These are phyloP conservation scores for Chrysomallon squamiferum DNA, from an alignment of 1,140 invertebrate species.

Conservation along the genomic window DNA sequence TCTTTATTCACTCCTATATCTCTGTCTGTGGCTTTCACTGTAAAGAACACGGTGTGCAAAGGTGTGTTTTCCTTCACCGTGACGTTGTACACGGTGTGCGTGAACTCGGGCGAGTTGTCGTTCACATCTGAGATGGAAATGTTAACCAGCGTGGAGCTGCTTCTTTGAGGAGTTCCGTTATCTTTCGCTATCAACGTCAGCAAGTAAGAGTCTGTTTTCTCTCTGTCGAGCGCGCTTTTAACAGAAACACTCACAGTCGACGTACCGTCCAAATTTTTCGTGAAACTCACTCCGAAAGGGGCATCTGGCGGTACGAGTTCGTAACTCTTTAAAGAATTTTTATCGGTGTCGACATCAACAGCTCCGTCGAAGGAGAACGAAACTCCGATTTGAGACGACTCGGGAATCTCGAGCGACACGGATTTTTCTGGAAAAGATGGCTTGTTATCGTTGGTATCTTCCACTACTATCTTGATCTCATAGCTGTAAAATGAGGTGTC, in stretches of 20 bases:
- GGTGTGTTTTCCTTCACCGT: constrained; percentile 71
- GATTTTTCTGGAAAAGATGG: constrained; percentile 39
- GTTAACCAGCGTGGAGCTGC: constrained; percentile 37
- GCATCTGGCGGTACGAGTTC: constrained; percentile 21
- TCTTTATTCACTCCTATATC: constrained; percentile 54
- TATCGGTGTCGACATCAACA: constrained; percentile 46
- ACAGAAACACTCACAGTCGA: constrained; percentile 39
- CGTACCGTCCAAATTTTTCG: constrained; percentile 41
- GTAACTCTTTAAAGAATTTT: constrained; percentile 42
- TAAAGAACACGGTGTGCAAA: constrained; percentile 27
- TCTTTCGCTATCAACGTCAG: constrained; percentile 42
- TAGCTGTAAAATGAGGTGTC: constrained; percentile 41
- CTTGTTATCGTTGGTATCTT: constrained; percentile 54
- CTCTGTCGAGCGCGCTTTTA: constrained; percentile 37
- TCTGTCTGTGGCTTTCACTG: constrained; percentile 39
- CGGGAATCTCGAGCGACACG: constrained; percentile 38
- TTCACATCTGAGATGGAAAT: constrained; percentile 69
- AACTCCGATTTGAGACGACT: constrained; percentile 41
- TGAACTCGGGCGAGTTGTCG: constrained; percentile 52
- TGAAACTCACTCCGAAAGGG: constrained; percentile 39
- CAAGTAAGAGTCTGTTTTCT: constrained; percentile 36
- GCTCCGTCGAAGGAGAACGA: constrained; percentile 43
- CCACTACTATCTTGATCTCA: constrained; percentile 30
- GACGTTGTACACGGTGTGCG: constrained; percentile 62
- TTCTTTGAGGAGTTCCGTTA: constrained; percentile 40